These are phyloP conservation scores for Alethe diademata DNA, from an alignment of 2,113 vertebrate species.

Conservation along the genomic window DNA sequence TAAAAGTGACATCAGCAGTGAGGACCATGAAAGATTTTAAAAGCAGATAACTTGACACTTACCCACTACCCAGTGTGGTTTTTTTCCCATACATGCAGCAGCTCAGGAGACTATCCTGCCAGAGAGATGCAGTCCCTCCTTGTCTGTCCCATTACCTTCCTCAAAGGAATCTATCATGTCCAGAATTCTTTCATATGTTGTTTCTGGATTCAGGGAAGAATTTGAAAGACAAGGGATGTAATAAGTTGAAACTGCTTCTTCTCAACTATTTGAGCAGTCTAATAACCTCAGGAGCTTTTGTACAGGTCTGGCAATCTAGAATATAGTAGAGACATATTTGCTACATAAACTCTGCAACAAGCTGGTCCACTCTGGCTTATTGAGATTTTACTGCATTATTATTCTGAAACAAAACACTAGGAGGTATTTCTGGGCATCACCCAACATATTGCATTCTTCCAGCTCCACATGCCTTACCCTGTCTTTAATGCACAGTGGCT, in stretches of 20 bases:
- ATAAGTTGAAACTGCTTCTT: not conserved
- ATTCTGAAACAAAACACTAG: not conserved
- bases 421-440: not conserved
- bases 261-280: not conserved
- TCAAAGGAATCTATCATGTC: not conserved
- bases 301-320: not conserved
- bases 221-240: not conserved
- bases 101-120: not conserved
- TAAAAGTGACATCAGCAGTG: not conserved
- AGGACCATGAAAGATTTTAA: not conserved
- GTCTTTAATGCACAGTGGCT: not conserved
- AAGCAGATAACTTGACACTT: not conserved
- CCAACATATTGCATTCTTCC: not conserved
- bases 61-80: not conserved
- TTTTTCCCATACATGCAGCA: not conserved
- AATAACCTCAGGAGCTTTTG: not conserved
- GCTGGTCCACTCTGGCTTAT: not conserved
- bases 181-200: not conserved
- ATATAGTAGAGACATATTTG: not conserved
- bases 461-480: not conserved
- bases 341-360: not conserved
- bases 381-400: not conserved
- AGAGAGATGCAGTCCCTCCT: not conserved
- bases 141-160: not conserved
- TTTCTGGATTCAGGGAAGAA: not conserved